Evolutionary conservation across 92 coral and sea anemone genomes (phyloP).

Genomic region (Epizoanthus rinbou): DNA sequence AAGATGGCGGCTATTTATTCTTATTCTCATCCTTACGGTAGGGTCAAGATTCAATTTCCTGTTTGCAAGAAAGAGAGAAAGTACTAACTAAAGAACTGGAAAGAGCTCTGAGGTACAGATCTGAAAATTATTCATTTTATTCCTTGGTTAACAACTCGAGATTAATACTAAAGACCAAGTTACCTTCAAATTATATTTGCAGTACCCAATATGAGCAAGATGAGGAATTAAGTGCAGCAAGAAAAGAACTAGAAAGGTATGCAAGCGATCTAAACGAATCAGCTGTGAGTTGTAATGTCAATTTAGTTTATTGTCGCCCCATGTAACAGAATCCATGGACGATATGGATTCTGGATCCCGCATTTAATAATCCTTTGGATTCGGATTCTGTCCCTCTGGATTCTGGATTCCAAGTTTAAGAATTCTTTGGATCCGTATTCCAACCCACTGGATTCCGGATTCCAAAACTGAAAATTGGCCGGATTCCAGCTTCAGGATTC

Average conservation of each 20-base stretch:
- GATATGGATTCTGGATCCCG: too few species aligned
- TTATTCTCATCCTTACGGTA: not conserved
- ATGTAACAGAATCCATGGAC: too few species aligned
- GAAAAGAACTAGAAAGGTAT: conserved; percentile 32
- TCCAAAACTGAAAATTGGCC: too few species aligned
- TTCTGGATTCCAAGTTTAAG: too few species aligned
- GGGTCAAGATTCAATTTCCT: not conserved
- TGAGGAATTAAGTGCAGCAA: not conserved
- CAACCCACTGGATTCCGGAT: too few species aligned
- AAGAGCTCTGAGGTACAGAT: conserved; percentile 13
- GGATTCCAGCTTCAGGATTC: too few species aligned
- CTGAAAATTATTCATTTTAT: not conserved
- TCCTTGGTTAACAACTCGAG: not conserved
- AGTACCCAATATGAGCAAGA: conserved; percentile 23
- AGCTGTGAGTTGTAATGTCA: too few species aligned
- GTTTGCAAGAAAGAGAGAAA: conserved; percentile 10
- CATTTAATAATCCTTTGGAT: too few species aligned
- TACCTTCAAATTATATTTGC: not conserved
- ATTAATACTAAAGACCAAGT: not conserved
- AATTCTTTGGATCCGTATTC: too few species aligned
- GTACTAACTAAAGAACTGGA: conserved; percentile 18
- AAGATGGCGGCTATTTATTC: not conserved
- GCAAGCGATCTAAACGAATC: not conserved
- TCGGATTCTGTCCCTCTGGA: too few species aligned
- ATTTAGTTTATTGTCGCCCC: too few species aligned